Evolutionary conservation across 1,140 invertebrate genomes (phyloP).

Genomic region (Pseudomyrmex concolor): DNA sequence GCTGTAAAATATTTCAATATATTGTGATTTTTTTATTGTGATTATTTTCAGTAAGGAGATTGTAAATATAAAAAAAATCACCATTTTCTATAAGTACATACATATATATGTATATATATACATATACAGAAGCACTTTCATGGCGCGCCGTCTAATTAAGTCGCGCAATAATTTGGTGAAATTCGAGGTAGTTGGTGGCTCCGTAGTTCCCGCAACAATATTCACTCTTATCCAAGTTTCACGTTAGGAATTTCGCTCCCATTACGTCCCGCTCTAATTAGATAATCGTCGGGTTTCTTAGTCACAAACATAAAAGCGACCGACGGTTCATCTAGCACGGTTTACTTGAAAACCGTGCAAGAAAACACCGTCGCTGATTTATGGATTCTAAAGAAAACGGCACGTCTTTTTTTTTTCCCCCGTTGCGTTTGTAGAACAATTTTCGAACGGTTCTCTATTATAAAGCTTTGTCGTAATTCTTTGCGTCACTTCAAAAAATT

Average conservation of each 20-base stretch:
- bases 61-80: too few relatives aligned
- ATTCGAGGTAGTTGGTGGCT: background rate
- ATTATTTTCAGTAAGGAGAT: too few relatives aligned
- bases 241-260: constrained; percentile 28
- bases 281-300: constrained; percentile 32
- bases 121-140: too few relatives aligned
- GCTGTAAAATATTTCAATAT: too few relatives aligned
- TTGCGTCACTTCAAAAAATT: too few relatives aligned
- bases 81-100: too few relatives aligned
- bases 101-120: too few relatives aligned
- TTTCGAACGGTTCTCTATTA: background rate
- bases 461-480: too few relatives aligned
- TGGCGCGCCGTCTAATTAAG: background rate
- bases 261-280: constrained; percentile 37
- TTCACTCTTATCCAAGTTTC: background rate
- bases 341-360: background rate
- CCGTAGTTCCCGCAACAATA: background rate
- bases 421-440: background rate
- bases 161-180: background rate
- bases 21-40: too few relatives aligned
- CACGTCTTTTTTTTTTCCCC: background rate
- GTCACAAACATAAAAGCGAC: constrained; percentile 1
- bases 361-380: background rate
- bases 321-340: background rate
- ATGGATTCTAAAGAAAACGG: background rate